phyloP scores from a whole-genome alignment of 2,888 invertebrate genomes.

The Coremacera marginata region DNA sequence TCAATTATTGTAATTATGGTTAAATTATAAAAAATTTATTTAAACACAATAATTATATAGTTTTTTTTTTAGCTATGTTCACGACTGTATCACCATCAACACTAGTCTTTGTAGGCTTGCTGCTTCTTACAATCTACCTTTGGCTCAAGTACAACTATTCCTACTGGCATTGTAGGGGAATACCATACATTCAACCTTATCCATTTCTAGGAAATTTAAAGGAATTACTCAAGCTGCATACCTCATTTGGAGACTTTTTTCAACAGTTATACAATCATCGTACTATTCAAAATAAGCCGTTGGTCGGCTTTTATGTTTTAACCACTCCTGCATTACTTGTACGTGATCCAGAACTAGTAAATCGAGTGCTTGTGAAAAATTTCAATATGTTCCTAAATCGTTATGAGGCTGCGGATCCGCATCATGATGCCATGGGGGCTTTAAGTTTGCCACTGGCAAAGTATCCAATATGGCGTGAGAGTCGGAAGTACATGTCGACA shows the following conservation, averaged over 20 bases:
- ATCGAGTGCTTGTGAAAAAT: slow-evolving; percentile 66
- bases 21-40: no score
- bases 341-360: slow-evolving; percentile 68
- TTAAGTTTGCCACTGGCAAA: slow-evolving; percentile 60
- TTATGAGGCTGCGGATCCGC: slow-evolving; percentile 59
- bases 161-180: slow-evolving; percentile 58
- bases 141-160: slow-evolving; percentile 48
- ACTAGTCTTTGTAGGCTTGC: neutral
- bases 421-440: slow-evolving; percentile 55
- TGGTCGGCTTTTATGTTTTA: slow-evolving; percentile 67
- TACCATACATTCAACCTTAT: slow-evolving; percentile 59
- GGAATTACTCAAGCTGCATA: slow-evolving; percentile 60
- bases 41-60: no score
- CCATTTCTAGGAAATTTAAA: slow-evolving; percentile 67
- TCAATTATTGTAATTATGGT: no score
- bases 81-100: neutral
- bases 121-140: slow-evolving; percentile 39
- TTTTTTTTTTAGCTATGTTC: neutral
- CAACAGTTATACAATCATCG: slow-evolving; percentile 61
- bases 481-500: slow-evolving; percentile 57
- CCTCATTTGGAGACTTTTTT: slow-evolving; percentile 63
- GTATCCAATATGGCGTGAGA: slow-evolving; percentile 59
- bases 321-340: slow-evolving; percentile 68
- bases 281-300: slow-evolving; percentile 47
- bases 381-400: slow-evolving; percentile 61